A percentile compares a stretch with the other conserved stretches of the same genome.
Conservation (phyloP, 1,140 invertebrate genomes). For the Drosophila triauraria region DNA sequence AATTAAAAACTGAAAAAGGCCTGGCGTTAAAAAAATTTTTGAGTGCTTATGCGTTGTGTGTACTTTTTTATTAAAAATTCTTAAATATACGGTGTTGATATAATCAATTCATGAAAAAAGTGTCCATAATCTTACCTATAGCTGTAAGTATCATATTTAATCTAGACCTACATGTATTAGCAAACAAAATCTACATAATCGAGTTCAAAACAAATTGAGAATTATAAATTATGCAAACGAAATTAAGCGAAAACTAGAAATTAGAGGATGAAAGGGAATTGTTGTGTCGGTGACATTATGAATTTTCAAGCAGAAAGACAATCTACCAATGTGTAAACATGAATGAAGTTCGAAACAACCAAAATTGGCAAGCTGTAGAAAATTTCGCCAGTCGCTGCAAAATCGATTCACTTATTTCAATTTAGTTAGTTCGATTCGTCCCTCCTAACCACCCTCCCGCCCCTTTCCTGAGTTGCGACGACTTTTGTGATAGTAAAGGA, state of each 20-base stretch:
- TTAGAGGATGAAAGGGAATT: conserved; percentile 21
- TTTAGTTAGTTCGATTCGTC: conserved; percentile 41
- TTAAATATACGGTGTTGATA: too few species aligned
- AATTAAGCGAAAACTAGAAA: conserved; percentile 17
- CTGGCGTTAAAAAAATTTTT: too few species aligned
- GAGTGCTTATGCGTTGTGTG: too few species aligned
- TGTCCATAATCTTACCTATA: conserved; percentile 24
- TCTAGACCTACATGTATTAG: conserved; percentile 28
- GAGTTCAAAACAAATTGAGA: conserved; percentile 35
- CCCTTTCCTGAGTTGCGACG: conserved; percentile 56
- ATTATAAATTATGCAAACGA: conserved; percentile 46
- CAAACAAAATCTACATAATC: conserved; percentile 50
- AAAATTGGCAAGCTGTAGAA: conserved; percentile 44
- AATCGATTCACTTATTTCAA: conserved; percentile 42
- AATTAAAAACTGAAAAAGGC: too few species aligned
- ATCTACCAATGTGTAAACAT: conserved; percentile 54
- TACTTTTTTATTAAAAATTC: too few species aligned
- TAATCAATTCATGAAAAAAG: conserved; percentile 40
- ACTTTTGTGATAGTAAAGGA: conserved; percentile 80
- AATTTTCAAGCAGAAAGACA: conserved; percentile 71
- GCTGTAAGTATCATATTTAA: conserved; percentile 45
- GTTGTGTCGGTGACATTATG: conserved; percentile 49
- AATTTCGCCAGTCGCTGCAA: conserved; percentile 33
- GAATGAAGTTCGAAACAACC: conserved; percentile 30
- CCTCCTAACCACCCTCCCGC: conserved; percentile 16